These are phyloP conservation scores for Benitochromis conjunctus DNA, from an alignment of 2,113 vertebrate genomes.

Conservation along the genomic window DNA sequence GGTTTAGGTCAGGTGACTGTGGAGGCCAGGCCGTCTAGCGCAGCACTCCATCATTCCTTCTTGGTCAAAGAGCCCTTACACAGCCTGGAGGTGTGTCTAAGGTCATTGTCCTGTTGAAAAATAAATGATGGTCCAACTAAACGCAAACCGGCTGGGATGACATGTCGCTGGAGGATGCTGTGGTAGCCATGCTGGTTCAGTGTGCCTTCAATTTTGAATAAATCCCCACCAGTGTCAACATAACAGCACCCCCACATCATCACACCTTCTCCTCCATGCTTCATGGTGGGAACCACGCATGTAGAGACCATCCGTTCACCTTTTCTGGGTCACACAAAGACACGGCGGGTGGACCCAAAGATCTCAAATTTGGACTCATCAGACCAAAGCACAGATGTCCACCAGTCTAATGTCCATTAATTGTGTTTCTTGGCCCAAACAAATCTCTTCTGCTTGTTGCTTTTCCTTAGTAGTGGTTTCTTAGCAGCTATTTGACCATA, in stretches of 20 bases:
- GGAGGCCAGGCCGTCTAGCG: neutral
- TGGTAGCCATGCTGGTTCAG: neutral
- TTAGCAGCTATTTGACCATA: neutral
- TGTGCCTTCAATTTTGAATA: neutral
- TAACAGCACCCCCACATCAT: neutral
- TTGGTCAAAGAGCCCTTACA: neutral
- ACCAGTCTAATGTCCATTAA: neutral
- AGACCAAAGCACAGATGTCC: neutral
- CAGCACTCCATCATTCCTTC: neutral
- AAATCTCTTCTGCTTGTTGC: neutral
- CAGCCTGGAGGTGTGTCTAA: accelerated
- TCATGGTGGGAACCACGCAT: no score
- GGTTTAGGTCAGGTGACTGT: neutral
- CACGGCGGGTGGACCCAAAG: neutral
- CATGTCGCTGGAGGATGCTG: neutral
- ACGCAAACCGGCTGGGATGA: accelerated
- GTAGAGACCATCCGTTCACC: neutral
- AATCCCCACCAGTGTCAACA: neutral
- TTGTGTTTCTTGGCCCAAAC: neutral
- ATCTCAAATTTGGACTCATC: accelerated
- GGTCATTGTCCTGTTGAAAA: neutral
- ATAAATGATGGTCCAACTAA: neutral
- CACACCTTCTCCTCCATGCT: neutral
- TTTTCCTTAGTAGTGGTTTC: neutral
- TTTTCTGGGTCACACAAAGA: neutral